A percentile compares a stretch with the other conserved stretches of the same genome.
phyloP scores from a whole-genome alignment of 2,888 invertebrate genomes.

The Brachycybe producta region DNA sequence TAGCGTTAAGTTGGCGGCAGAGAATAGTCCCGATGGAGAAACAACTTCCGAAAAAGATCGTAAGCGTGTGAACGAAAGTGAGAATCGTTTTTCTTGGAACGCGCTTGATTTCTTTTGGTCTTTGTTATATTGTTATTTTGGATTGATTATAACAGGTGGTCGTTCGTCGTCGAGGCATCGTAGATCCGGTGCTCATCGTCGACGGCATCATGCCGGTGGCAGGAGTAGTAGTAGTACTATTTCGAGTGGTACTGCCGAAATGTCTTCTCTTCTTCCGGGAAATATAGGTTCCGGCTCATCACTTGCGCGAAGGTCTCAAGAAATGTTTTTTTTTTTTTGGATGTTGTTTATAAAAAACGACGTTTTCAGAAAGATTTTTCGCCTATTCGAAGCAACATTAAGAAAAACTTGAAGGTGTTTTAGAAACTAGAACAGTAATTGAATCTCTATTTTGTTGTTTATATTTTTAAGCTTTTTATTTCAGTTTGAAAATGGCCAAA shows the following conservation, averaged over 20 bases:
- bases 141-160: too few species aligned
- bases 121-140: too few species aligned
- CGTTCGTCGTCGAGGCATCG: not conserved
- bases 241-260: slow-evolving; percentile 22
- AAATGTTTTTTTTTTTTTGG: not conserved
- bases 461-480: too few species aligned
- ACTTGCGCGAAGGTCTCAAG: not conserved
- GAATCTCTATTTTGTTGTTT: too few species aligned
- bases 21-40: slow-evolving; percentile 26
- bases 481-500: too few species aligned
- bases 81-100: too few species aligned
- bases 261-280: slow-evolving; percentile 22
- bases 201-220: slow-evolving; percentile 21
- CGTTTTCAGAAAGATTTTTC: too few species aligned
- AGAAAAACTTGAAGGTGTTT: too few species aligned
- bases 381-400: too few species aligned
- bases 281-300: slow-evolving; percentile 11
- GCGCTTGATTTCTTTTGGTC: too few species aligned
- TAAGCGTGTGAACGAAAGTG: slow-evolving; percentile 16
- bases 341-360: too few species aligned
- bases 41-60: slow-evolving; percentile 16
- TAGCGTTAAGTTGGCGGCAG: slow-evolving; percentile 2
- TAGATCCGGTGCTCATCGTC: slow-evolving; percentile 21
- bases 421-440: too few species aligned
- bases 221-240: slow-evolving; percentile 10